phyloP scores from a whole-genome alignment of 2,113 vertebrate genomes.

The Scopus umbretta region DNA sequence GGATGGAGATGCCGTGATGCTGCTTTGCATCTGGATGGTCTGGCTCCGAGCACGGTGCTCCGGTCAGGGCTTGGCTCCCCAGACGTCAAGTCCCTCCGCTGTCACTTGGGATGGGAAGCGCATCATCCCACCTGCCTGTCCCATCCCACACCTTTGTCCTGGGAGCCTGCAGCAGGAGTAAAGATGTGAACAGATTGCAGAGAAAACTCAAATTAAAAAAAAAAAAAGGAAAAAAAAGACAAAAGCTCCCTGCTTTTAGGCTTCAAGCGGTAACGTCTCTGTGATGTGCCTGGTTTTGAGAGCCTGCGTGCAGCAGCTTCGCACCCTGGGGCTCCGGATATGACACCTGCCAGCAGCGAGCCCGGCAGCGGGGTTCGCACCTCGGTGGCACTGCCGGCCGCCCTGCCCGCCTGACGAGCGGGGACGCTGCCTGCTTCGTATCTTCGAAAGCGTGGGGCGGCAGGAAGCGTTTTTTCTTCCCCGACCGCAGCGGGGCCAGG shows the following conservation, averaged over 20 bases:
- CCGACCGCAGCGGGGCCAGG: background rate
- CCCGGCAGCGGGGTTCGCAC: background rate
- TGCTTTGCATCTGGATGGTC: background rate
- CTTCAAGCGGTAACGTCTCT: accelerated
- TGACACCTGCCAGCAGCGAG: background rate
- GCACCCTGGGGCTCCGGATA: background rate
- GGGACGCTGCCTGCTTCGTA: background rate
- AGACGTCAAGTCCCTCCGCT: background rate
- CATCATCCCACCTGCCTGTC: accelerated
- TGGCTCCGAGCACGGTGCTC: accelerated
- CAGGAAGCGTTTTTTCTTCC: background rate
- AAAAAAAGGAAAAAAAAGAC: background rate
- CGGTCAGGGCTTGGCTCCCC: background rate
- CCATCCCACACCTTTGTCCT: background rate
- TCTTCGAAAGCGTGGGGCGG: background rate
- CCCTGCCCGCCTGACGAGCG: accelerated
- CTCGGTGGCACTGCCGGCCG: background rate
- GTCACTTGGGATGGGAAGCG: background rate
- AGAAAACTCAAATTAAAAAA: background rate
- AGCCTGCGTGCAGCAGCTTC: background rate
- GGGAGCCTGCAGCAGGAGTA: background rate
- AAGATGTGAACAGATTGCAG: background rate
- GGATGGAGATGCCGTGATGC: accelerated
- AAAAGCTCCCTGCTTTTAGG: background rate
- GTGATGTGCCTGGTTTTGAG: background rate